A percentile compares a stretch with the other conserved stretches of the same genome.
Evolutionary conservation across 2,888 invertebrate genomes (phyloP).

Genomic region (Halictus ligatus): DNA sequence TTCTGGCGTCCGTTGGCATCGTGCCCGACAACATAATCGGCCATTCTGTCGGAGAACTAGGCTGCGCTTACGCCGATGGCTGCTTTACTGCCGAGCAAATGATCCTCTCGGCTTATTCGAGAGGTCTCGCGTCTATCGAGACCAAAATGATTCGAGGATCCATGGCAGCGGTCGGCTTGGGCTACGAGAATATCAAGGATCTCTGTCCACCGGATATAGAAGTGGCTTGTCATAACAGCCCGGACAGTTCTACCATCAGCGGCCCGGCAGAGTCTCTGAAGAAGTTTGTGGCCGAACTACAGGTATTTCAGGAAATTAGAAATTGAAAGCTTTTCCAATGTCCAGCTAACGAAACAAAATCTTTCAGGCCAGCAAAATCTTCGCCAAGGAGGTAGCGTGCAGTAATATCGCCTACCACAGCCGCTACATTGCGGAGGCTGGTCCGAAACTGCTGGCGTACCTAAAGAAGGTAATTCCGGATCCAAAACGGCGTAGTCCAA

Average conservation of each 20-base stretch:
- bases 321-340: background rate
- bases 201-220: constrained; percentile 91
- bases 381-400: constrained; percentile 93
- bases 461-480: constrained; percentile 88
- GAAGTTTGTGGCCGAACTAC: constrained; percentile 88
- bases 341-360: background rate
- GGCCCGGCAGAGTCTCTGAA: constrained; percentile 91
- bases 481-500: constrained; percentile 88
- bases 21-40: constrained; percentile 91
- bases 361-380: constrained; percentile 89
- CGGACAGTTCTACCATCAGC: constrained; percentile 95
- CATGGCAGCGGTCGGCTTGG: constrained; percentile 94
- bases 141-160: constrained; percentile 87
- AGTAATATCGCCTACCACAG: constrained; percentile 96
- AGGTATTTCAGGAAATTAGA: constrained; percentile 63
- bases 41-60: constrained; percentile 97
- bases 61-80: constrained; percentile 97
- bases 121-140: constrained; percentile 78
- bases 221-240: constrained; percentile 94
- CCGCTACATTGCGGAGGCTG: constrained; percentile 90
- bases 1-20: constrained; percentile 87
- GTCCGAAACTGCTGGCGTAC: constrained; percentile 88
- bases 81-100: constrained; percentile 88
- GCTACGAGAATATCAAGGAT: constrained; percentile 86
- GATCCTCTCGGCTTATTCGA: constrained; percentile 77